These are phyloP conservation scores for Hydrolagus affinis DNA, from an alignment of 2,113 vertebrate species.

Conservation along the genomic window DNA sequence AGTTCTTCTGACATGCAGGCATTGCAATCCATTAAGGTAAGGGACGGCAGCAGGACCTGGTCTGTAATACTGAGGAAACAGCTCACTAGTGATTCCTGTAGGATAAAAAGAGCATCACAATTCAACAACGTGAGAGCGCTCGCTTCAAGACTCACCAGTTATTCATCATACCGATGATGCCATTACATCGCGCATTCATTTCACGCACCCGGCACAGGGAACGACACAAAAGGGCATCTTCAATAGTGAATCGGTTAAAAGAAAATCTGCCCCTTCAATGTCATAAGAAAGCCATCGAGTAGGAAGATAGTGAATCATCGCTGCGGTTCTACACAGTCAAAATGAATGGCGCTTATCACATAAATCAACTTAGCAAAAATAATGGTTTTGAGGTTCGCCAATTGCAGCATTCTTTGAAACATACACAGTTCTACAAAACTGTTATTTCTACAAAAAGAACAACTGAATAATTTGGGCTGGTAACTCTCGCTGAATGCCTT, in stretches of 20 bases:
- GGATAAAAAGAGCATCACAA: conserved; percentile 35
- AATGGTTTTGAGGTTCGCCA: too few relatives aligned
- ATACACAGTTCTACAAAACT: too few relatives aligned
- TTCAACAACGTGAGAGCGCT: not conserved
- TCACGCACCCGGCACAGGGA: not conserved
- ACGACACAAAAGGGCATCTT: not conserved
- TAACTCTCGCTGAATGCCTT: too few relatives aligned
- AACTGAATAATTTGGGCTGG: too few relatives aligned
- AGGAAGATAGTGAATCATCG: too few relatives aligned
- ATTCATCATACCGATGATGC: too few relatives aligned
- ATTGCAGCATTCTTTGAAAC: too few relatives aligned
- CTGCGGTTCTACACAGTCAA: too few relatives aligned
- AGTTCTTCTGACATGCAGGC: conserved; percentile 91
- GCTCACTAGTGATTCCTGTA: conserved; percentile 71
- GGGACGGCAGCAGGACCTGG: conserved; percentile 77
- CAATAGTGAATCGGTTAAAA: not conserved
- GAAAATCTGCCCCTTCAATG: not conserved
- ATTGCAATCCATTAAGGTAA: conserved; percentile 79
- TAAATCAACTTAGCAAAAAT: too few relatives aligned
- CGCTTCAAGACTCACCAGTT: not conserved
- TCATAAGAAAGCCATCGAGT: too few relatives aligned
- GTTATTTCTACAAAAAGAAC: too few relatives aligned
- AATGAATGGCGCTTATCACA: too few relatives aligned
- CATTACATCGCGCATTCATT: not conserved
- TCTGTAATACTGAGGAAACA: conserved; percentile 77